phyloP scores from a whole-genome alignment of 2,113 vertebrate genomes.

The Hypanus sabinus region DNA sequence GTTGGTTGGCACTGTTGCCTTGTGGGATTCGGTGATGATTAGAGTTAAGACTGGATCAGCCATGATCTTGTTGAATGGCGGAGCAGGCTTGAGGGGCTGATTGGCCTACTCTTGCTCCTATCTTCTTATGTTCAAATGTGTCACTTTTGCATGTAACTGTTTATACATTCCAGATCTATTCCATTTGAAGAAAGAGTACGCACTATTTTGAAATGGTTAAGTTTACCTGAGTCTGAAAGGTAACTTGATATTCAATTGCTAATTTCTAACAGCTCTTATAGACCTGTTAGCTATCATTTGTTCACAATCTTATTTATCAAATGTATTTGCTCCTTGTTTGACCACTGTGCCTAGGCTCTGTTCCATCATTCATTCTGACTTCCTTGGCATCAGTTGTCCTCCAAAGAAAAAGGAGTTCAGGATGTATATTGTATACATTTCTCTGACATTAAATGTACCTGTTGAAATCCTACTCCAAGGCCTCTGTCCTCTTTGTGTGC shows the following conservation, averaged over 20 bases:
- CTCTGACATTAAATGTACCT: too few relatives aligned
- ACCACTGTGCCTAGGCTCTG: not conserved
- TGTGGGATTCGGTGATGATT: too few relatives aligned
- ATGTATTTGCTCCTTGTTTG: not conserved
- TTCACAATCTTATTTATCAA: not conserved
- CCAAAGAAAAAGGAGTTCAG: not conserved
- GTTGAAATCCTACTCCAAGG: not conserved
- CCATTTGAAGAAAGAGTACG: constrained; percentile 53
- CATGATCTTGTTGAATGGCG: too few relatives aligned
- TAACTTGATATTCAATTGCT: constrained; percentile 42
- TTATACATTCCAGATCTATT: constrained; percentile 45
- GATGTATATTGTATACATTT: too few relatives aligned
- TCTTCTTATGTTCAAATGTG: too few relatives aligned
- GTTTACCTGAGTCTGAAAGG: constrained; percentile 55
- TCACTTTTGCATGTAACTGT: not conserved
- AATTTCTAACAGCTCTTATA: not conserved
- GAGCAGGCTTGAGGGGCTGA: too few relatives aligned
- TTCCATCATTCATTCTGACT: too few relatives aligned
- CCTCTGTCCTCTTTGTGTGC: not conserved
- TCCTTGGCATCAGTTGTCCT: not conserved
- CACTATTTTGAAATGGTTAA: constrained; percentile 59
- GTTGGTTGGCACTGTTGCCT: too few relatives aligned
- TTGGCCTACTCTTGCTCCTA: too few relatives aligned
- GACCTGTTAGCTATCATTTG: not conserved
- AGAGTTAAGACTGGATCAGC: too few relatives aligned